Evolutionary conservation across 2,797 vertebrate species (phyloP), one percentile per base, ranked within the genome.

Genomic region (Arctocebus calabarensis): DNA sequence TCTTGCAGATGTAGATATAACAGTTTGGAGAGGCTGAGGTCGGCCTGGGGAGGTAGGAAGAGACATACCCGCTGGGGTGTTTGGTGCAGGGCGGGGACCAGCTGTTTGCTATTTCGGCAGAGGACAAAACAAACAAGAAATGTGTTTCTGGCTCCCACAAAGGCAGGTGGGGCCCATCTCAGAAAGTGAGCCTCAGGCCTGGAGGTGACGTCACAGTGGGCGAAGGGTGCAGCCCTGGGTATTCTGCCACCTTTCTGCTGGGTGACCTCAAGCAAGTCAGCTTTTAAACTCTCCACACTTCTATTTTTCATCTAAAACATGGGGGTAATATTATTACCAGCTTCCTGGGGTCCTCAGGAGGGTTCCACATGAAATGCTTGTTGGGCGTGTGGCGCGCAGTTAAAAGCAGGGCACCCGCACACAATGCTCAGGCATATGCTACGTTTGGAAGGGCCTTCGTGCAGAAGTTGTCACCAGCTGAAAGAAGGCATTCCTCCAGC

Each of bases 11-110:
- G 84, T 14, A 81, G 70, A 45, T 45, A 22, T 13, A 61, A 74
- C 87, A 34, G 43, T 74, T 93, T 82, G 83, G 83, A 77, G 61
- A 40, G 64, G 13, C n/a, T 66, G 64, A 92, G 62, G 17, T 19
- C 43, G 62, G 59, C 88, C 82, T 19, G 37, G 55, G 34, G 23
- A 27, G 79, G n/a, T 10, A 66, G 77, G 23, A 6, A n/a, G 55
- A 29, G 62, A 55, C 57, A 0, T 19, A 9, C 16, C 20, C 4
- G 68, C 64, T 19, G 13, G 19, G 59, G 40, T 3, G 3, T 11
- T 10, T 7, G 4, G 0, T 4, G 25, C 7, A 5, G 10, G 45
- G 6, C 4, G 40, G 64, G 45, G 27, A n/a, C 37, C 73, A 23
- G 52, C 71, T 62, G 45, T 14, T 59, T 34, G 81, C 68, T 71